Evolutionary conservation across 1,140 invertebrate genomes (phyloP).

Genomic region (Geopemphigus sp.): DNA sequence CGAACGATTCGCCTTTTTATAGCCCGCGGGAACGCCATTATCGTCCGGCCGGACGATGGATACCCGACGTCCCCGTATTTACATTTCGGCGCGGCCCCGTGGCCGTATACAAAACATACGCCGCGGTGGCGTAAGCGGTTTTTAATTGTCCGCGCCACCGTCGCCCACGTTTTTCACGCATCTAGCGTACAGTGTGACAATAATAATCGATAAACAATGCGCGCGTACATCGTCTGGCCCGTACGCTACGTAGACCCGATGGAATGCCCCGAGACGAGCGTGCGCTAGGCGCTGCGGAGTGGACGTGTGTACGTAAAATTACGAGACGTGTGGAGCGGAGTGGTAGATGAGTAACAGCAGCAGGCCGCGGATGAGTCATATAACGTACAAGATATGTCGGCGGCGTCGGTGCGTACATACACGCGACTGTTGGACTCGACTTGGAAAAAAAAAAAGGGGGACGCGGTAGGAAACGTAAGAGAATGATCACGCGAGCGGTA

Average conservation of each 20-base stretch:
- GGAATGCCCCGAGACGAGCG: constrained; percentile 21
- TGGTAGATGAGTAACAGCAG: background rate
- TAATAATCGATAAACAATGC: background rate
- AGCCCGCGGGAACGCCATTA: too few relatives aligned
- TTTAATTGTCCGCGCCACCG: constrained; percentile 43
- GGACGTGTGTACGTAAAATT: background rate
- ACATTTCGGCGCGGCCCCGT: too few relatives aligned
- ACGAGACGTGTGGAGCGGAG: background rate
- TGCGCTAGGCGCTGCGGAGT: too few relatives aligned
- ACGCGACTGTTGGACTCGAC: background rate
- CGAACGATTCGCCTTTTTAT: too few relatives aligned
- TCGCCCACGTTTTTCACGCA: background rate
- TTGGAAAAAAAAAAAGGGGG: background rate
- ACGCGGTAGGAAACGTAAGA: background rate
- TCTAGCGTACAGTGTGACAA: too few relatives aligned
- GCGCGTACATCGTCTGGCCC: too few relatives aligned
- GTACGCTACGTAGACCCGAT: constrained; percentile 21
- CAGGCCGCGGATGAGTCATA: constrained; percentile 32
- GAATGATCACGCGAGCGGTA: background rate
- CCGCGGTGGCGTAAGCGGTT: constrained; percentile 19
- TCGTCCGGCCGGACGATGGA: too few relatives aligned
- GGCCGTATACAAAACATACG: too few relatives aligned
- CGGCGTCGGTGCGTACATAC: too few relatives aligned
- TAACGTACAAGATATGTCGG: background rate
- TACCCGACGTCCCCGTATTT: too few relatives aligned